Evolutionary conservation across 2,888 invertebrate genomes (phyloP), one percentile per base, ranked within the genome.

Genomic region (Frankliniella intonsa): DNA sequence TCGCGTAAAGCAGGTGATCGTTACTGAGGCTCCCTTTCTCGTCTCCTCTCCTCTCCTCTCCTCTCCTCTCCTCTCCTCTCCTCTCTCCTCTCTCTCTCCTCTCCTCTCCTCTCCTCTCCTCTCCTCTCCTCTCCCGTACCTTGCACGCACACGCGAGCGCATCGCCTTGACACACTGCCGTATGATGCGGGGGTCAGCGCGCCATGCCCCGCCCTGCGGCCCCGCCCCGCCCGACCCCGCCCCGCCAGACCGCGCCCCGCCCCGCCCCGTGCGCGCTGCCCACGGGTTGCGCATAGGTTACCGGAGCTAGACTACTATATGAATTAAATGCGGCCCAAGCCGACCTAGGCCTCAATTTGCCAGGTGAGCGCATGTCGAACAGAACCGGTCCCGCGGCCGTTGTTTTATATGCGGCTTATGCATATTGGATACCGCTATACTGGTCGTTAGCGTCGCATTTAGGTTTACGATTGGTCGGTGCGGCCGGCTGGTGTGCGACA

Each of bases 101-200:
- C 11, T 17, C 14, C 17, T 5, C 55, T 7, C 55, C 7, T n/a
- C n/a, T n/a, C n/a, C n/a, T 55, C 55, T 55, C 55, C 55, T 17
- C 55, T 5, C 55, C 12, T 55, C 11, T 17, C 14, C 17, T 5
- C 55, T 7, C 55, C 7, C 55, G 55, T 12, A 14, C 55, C 2
- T 8, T 55, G 14, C 69, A 69, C 69, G 22, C 69, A 22, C 69
- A 69, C 69, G 69, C 69, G 12, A 9, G 69, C 69, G 69, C 25
- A 76, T 76, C 69, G 25, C 69, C 69, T 76, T 76, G 69, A 76
- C 69, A 76, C 69, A 76, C 69, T 76, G 69, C 3, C 22, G 69
- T 62, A 62, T 25, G 69, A 76, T 22, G 69, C 69, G 12, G 69
- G 69, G 69, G 69, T 76, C 69, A 76, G 69, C 69, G 9, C 25